Evolutionary conservation across 2,113 vertebrate species (phyloP).

Genomic region (Falcunculus frontatus): DNA sequence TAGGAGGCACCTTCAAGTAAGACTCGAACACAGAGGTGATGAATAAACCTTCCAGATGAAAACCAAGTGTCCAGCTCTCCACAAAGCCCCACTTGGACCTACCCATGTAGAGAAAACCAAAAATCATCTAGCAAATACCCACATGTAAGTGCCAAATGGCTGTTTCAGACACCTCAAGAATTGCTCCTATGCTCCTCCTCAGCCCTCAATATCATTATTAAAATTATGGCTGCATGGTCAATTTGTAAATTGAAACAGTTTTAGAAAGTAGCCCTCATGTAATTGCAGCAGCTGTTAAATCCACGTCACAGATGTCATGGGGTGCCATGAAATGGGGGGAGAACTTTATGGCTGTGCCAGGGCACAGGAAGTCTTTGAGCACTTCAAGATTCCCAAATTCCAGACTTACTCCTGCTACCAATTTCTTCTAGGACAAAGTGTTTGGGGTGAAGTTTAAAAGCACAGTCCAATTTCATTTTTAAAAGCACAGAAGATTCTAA

Average conservation of each 20-base stretch:
- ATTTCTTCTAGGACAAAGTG: not conserved
- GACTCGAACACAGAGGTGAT: not conserved
- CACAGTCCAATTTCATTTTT: not conserved
- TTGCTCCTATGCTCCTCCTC: not conserved
- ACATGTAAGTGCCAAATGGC: not conserved
- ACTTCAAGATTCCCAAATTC: not conserved
- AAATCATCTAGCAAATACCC: not conserved
- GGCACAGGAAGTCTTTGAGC: not conserved
- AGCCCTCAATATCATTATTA: not conserved
- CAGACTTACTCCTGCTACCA: not conserved
- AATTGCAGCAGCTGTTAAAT: not conserved
- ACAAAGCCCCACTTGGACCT: not conserved
- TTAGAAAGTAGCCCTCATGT: not conserved
- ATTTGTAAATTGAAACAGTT: not conserved
- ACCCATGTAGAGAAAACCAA: rapidly evolving
- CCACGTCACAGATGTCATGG: not conserved
- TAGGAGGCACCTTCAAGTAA: not conserved
- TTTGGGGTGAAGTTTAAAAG: not conserved
- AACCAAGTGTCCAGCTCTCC: not conserved
- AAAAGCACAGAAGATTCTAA: not conserved
- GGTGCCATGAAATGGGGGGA: not conserved
- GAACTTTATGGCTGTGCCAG: not conserved
- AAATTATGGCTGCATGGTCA: not conserved
- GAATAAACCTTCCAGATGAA: not conserved
- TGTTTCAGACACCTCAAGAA: not conserved